Percentiles rank a stretch among this genome's conserved stretches.
Evolutionary conservation across 2,113 vertebrate species (phyloP).

Genomic region (Cnemophilus loriae): DNA sequence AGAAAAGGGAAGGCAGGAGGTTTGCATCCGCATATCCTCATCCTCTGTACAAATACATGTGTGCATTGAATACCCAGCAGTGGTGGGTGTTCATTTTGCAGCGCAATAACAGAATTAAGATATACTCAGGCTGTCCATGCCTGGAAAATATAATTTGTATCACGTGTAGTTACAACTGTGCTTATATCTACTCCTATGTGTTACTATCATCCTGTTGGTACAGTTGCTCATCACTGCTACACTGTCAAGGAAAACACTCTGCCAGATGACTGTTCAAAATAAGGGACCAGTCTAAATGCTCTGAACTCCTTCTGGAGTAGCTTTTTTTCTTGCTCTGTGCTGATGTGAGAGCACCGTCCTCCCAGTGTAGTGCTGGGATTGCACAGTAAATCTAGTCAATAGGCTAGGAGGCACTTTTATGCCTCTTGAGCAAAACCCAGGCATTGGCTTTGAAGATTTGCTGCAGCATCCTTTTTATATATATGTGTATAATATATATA

Average conservation of each 20-base stretch:
- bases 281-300: background rate
- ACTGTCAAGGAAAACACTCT: background rate
- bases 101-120: background rate
- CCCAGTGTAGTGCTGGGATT: accelerated
- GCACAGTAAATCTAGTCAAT: background rate
- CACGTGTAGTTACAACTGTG: background rate
- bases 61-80: background rate
- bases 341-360: background rate
- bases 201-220: background rate
- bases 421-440: background rate
- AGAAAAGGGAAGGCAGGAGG: background rate
- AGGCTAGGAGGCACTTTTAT: background rate
- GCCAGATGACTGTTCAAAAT: background rate
- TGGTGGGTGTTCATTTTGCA: background rate
- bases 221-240: accelerated
- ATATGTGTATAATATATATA: background rate
- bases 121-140: background rate
- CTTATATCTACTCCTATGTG: background rate
- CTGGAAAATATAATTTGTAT: background rate
- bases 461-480: background rate
- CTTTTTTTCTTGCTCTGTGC: background rate
- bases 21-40: background rate
- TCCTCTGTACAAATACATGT: background rate
- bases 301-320: background rate
- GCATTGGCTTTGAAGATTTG: background rate